Evolutionary conservation across 37 sponge, comb jelly and placozoan genomes (phyloP).

Genomic region (Halichondria panicea): DNA sequence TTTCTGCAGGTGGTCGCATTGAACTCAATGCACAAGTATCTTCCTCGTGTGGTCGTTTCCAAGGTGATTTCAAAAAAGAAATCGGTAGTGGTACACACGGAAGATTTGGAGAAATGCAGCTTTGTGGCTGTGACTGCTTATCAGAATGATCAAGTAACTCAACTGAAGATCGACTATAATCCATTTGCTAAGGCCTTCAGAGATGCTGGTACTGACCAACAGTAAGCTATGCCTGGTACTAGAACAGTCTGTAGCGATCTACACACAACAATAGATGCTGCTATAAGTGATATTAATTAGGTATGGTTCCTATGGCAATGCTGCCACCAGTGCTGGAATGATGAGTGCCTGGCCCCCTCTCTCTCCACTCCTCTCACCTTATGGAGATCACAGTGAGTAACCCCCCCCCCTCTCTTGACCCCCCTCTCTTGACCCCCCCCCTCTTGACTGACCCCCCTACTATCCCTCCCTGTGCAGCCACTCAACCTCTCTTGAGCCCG

Average conservation of each 20-base stretch:
- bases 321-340: conserved; percentile 23
- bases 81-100: conserved; percentile 26
- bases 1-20: conserved; percentile 49
- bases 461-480: not conserved
- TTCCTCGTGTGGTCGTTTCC: conserved; percentile 57
- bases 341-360: conserved; percentile 32
- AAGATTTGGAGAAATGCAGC: conserved; percentile 61
- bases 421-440: no score
- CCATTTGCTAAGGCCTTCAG: conserved; percentile 88
- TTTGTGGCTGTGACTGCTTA: conserved; percentile 88
- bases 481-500: not conserved
- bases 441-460: no score
- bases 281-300: not conserved
- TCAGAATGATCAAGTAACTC: conserved; percentile 88
- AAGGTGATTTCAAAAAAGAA: conserved; percentile 43
- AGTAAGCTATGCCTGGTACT: conserved; percentile 10
- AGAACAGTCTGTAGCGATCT: not conserved
- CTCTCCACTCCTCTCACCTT: conserved; percentile 50
- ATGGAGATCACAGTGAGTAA: conserved; percentile 2
- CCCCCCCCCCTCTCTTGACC: not conserved
- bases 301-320: no score
- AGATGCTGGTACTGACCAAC: conserved; percentile 40
- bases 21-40: conserved; percentile 87
- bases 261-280: not conserved
- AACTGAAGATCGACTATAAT: conserved; percentile 86